These are phyloP conservation scores for Grammomys dolichurus DNA, from an alignment of 2,113 vertebrate genomes.

Conservation along the genomic window DNA sequence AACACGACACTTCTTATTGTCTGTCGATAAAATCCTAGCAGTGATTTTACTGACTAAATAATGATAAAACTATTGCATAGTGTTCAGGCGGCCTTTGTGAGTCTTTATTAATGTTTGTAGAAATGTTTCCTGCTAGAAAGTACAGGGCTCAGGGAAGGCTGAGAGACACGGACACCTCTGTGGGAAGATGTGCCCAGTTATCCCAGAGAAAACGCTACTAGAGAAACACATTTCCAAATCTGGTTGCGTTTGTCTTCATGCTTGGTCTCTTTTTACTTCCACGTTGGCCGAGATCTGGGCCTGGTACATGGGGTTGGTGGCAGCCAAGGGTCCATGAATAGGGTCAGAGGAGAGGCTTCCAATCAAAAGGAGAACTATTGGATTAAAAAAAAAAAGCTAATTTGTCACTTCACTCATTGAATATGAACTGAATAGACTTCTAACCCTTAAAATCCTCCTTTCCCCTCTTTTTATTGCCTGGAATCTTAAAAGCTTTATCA, in stretches of 20 bases:
- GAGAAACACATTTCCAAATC: slow-evolving; percentile 1
- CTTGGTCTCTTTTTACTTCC: slow-evolving; percentile 57
- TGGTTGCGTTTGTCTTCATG: slow-evolving; percentile 19
- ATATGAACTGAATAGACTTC: slow-evolving; percentile 86
- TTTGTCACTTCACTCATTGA: slow-evolving; percentile 86
- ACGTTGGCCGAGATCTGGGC: slow-evolving; percentile 10
- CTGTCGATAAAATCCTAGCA: neutral
- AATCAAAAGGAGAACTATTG: slow-evolving; percentile 81
- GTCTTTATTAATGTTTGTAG: slow-evolving; percentile 7
- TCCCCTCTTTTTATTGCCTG: slow-evolving; percentile 88
- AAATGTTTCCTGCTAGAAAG: neutral
- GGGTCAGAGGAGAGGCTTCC: slow-evolving; percentile 59
- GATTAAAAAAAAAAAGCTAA: slow-evolving; percentile 79
- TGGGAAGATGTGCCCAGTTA: slow-evolving; percentile 19
- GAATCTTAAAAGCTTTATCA: slow-evolving; percentile 93
- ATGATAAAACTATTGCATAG: neutral
- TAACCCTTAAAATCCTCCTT: slow-evolving; percentile 89
- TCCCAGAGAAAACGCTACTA: slow-evolving; percentile 5
- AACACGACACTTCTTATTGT: neutral
- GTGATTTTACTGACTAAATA: slow-evolving; percentile 2
- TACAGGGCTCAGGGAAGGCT: neutral
- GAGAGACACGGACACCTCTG: neutral
- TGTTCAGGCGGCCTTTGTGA: neutral
- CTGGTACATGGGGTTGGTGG: slow-evolving; percentile 77
- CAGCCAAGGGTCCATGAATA: slow-evolving; percentile 52